These are phyloP conservation scores for Ochotona curzoniae DNA, from an alignment of 2,113 vertebrate species.

Conservation along the genomic window DNA sequence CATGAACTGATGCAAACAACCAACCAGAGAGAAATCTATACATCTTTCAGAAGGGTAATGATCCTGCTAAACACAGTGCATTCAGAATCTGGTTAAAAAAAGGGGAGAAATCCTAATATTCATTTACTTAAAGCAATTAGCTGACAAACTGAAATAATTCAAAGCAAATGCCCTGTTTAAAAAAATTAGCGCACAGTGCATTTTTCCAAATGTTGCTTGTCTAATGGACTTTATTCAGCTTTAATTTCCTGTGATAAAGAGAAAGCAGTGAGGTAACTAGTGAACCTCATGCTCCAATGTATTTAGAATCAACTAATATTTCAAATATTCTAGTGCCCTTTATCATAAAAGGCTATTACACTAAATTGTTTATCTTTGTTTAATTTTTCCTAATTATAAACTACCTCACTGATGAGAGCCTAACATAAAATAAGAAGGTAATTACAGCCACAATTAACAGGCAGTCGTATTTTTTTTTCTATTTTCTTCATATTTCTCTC, in stretches of 20 bases:
- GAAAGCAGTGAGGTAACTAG: slow-evolving; percentile 36
- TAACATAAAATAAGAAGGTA: background rate
- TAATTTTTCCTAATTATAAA: background rate
- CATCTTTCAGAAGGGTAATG: background rate
- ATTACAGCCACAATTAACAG: background rate
- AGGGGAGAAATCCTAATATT: background rate
- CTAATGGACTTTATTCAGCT: slow-evolving; percentile 46
- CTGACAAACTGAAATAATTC: slow-evolving; percentile 27
- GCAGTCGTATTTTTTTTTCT: background rate
- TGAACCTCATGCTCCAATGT: slow-evolving; percentile 21
- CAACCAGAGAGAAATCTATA: background rate
- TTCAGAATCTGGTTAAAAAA: background rate
- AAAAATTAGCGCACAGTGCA: slow-evolving; percentile 47
- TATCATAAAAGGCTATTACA: background rate
- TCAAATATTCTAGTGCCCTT: slow-evolving; percentile 47
- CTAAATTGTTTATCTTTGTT: background rate
- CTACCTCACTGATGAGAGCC: background rate
- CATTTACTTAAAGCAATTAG: background rate
- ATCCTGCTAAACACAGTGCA: background rate
- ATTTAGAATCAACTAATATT: slow-evolving; percentile 51
- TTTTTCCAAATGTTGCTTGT: slow-evolving; percentile 42
- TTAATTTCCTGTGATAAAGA: slow-evolving; percentile 5
- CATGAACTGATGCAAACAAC: slow-evolving; percentile 9
- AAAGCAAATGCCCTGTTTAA: slow-evolving; percentile 36
- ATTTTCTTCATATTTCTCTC: background rate